Percentiles rank a stretch among this genome's conserved stretches.
Conservation (phyloP, 2,888 invertebrate species). For the Oscheius sp. region DNA sequence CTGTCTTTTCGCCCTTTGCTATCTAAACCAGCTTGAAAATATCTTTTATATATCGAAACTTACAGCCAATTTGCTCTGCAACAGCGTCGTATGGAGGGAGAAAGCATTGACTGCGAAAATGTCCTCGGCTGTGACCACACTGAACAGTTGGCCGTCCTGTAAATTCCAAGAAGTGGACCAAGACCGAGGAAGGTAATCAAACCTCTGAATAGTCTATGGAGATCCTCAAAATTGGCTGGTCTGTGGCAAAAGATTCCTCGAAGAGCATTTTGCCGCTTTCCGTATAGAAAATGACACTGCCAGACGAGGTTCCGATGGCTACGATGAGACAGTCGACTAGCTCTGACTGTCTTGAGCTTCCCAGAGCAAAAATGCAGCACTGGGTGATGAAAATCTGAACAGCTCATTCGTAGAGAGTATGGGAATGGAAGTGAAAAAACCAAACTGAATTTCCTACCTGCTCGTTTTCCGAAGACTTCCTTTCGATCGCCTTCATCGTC, state of each 20-base stretch:
- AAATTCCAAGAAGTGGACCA: constrained; percentile 19
- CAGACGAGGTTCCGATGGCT: constrained; percentile 48
- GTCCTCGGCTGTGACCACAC: constrained; percentile 43
- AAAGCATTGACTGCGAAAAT: constrained; percentile 58
- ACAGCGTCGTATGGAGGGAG: constrained; percentile 57
- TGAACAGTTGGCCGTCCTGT: constrained; percentile 59
- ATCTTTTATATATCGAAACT: background rate
- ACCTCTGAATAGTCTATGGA: constrained; percentile 57
- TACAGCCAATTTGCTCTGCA: constrained; percentile 54
- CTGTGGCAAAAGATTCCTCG: constrained; percentile 58
- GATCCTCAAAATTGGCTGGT: constrained; percentile 52
- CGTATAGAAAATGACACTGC: constrained; percentile 62
- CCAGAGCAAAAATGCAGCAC: constrained; percentile 44
- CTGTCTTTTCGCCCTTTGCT: constrained; percentile 59
- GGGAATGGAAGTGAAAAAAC: background rate
- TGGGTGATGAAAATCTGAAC: constrained; percentile 23
- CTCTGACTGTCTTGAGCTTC: constrained; percentile 45
- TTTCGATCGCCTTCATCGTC: constrained; percentile 8
- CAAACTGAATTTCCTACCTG: background rate
- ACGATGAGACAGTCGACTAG: constrained; percentile 49
- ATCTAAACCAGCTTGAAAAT: constrained; percentile 1
- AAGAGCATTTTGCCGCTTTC: constrained; percentile 66
- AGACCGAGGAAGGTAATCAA: background rate
- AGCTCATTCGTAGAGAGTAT: too few relatives aligned
- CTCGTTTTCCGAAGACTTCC: background rate